Evolutionary conservation across 2,888 invertebrate species (phyloP), one percentile per base, ranked within the genome.

Genomic region (Philereme vetulata): DNA sequence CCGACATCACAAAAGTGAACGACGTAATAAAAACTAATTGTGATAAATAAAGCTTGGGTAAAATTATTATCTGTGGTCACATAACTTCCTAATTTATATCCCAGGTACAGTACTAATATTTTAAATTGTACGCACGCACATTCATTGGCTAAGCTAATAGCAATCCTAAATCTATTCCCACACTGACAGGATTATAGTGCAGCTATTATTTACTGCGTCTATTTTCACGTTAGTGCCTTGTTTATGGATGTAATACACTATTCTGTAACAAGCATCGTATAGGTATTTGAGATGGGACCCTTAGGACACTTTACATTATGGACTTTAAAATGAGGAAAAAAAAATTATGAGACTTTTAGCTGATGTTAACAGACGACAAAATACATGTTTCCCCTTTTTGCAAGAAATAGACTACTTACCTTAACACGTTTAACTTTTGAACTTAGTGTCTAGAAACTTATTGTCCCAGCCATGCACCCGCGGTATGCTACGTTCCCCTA

Each of bases 121-220:
- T 21, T 21, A 21, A 43, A 52, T 10, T 35, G 43, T 51, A 47
- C 45, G 45, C 48, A 40, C 44, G 42, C 40, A 46, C 11, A 50
- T 52, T 50, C 56, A 56, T 56, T 57, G 45, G 50, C 11, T 43
- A 46, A 48, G 51, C 52, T 9, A 53, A 53, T 56, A 61, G 45
- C 61, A 53, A 50, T 50, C 45, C 52, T 56, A 52, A 58, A 62
- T 62, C 55, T 56, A 65, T 65, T 66, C 56, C 56, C 52, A 44
- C 58, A 58, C 47, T 62, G 67, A 66, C 67, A 62, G 62, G 60
- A 49, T 62, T 66, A 60, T 65, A 62, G 60, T 46, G 54, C 51
- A 46, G 62, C 51, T 65, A 62, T 64, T 67, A 65, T 69, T 69
- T 64, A 67, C 52, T 56, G 52, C 63, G 51, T 60, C 62, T 64